Conservation (phyloP, 2,797 vertebrate genomes). For the Kryptolebias ocellatus region DNA sequence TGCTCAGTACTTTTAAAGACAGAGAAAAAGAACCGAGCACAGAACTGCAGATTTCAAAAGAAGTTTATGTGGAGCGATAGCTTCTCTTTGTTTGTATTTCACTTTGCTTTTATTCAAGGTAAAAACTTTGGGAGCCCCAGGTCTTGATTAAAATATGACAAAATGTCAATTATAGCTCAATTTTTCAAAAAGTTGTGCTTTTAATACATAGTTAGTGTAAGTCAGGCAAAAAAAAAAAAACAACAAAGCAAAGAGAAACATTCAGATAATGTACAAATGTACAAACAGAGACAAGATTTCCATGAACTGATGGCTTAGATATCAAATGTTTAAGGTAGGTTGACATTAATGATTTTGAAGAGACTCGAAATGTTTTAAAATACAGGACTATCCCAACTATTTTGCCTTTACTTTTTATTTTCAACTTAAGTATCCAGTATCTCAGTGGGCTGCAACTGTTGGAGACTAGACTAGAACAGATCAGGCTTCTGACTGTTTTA, state of each 20-base stretch:
- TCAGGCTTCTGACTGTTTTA: too few relatives aligned
- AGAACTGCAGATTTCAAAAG: conserved; percentile 44
- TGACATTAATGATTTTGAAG: conserved; percentile 8
- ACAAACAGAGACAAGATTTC: neutral
- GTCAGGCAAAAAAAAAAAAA: too few relatives aligned
- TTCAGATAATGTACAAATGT: too few relatives aligned
- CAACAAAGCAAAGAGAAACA: too few relatives aligned
- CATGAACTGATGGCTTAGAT: conserved; percentile 21
- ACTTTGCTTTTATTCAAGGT: conserved; percentile 18
- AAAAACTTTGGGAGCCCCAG: conserved; percentile 3
- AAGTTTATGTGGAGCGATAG: conserved; percentile 25
- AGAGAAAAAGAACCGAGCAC: conserved; percentile 40
- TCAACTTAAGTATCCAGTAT: too few relatives aligned
- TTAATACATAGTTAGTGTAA: neutral
- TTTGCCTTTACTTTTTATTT: too few relatives aligned
- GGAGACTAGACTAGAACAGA: too few relatives aligned
- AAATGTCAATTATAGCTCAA: conserved; percentile 12
- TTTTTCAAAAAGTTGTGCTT: neutral
- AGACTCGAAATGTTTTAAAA: conserved; percentile 37
- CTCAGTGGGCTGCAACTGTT: too few relatives aligned
- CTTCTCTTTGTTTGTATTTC: conserved; percentile 30
- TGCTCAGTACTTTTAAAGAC: conserved; percentile 61
- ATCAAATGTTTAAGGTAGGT: conserved; percentile 10
- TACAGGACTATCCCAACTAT: neutral
- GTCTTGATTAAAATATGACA: conserved; percentile 1